Percentiles rank a stretch among this genome's conserved stretches.
phyloP scores from a whole-genome alignment of 1,140 invertebrate species.

The Drosophila oshimai region DNA sequence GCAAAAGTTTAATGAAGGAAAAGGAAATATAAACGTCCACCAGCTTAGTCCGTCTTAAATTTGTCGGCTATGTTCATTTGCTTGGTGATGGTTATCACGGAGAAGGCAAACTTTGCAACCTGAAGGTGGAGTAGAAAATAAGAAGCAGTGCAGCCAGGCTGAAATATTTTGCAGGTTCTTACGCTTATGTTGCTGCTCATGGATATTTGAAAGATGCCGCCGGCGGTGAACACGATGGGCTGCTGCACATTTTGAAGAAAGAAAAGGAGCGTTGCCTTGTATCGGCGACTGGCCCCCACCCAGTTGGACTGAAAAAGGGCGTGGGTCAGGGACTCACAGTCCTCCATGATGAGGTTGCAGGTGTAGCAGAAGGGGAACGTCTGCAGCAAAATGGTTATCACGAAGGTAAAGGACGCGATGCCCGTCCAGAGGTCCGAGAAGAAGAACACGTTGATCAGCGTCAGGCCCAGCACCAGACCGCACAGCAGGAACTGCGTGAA shows the following conservation, averaged over 20 bases:
- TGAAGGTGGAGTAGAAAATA: constrained; percentile 4
- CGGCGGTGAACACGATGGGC: constrained; percentile 61
- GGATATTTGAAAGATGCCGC: constrained; percentile 65
- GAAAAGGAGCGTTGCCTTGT: constrained; percentile 57
- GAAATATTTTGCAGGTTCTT: constrained; percentile 14
- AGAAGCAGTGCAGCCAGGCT: not conserved
- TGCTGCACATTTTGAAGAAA: constrained; percentile 68
- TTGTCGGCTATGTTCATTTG: constrained; percentile 72
- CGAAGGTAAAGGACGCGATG: constrained; percentile 58
- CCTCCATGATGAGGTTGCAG: constrained; percentile 66
- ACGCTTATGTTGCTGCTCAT: constrained; percentile 73
- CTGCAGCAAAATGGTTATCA: constrained; percentile 57
- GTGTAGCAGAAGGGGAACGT: constrained; percentile 66
- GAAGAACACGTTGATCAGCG: constrained; percentile 64
- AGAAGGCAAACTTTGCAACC: constrained; percentile 69
- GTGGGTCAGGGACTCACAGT: constrained; percentile 49
- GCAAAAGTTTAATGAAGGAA: too few relatives aligned
- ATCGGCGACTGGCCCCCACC: constrained; percentile 42
- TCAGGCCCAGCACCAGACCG: constrained; percentile 56
- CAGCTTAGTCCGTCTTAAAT: constrained; percentile 53
- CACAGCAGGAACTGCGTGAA: constrained; percentile 58
- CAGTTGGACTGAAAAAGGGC: constrained; percentile 66
- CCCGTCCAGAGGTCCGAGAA: constrained; percentile 59
- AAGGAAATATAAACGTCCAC: not conserved
- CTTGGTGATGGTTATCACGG: constrained; percentile 61